Percentiles rank a stretch among this genome's conserved stretches.
These are phyloP conservation scores for Sphenopsis melanotis DNA, from an alignment of 2,797 vertebrate genomes.

Conservation along the genomic window DNA sequence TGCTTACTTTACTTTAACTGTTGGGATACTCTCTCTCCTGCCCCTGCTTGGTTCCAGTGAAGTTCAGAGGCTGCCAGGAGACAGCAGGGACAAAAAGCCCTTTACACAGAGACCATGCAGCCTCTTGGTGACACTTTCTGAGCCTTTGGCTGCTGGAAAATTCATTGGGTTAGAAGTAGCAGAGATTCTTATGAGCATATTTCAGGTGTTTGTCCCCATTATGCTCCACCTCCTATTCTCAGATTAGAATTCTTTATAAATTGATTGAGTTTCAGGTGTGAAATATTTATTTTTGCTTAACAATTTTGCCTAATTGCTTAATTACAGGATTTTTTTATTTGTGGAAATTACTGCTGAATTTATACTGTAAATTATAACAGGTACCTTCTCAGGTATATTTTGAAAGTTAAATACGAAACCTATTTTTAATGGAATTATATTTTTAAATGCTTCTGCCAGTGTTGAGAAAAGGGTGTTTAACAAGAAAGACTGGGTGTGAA, in stretches of 20 bases:
- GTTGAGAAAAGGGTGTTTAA: background rate
- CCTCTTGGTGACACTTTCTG: background rate
- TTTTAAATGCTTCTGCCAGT: background rate
- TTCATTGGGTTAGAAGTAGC: background rate
- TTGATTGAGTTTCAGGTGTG: background rate
- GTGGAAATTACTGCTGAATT: background rate
- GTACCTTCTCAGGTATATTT: background rate
- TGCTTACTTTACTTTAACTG: conserved; percentile 45
- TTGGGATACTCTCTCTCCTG: background rate
- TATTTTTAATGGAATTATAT: background rate
- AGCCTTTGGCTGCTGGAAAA: background rate
- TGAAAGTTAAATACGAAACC: background rate
- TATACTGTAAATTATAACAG: background rate
- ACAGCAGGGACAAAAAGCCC: background rate
- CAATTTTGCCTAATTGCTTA: background rate
- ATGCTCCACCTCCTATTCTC: background rate
- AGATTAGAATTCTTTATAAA: background rate
- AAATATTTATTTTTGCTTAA: background rate
- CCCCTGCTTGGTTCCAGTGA: background rate
- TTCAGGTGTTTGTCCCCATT: background rate
- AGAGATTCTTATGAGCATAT: background rate
- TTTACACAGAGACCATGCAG: background rate
- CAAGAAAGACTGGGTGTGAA: background rate
- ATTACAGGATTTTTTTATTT: background rate
- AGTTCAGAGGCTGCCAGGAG: background rate